Evolutionary conservation across 2,113 vertebrate genomes (phyloP), one percentile per base, ranked within the genome.

Genomic region (Anarrhichthys ocellatus): DNA sequence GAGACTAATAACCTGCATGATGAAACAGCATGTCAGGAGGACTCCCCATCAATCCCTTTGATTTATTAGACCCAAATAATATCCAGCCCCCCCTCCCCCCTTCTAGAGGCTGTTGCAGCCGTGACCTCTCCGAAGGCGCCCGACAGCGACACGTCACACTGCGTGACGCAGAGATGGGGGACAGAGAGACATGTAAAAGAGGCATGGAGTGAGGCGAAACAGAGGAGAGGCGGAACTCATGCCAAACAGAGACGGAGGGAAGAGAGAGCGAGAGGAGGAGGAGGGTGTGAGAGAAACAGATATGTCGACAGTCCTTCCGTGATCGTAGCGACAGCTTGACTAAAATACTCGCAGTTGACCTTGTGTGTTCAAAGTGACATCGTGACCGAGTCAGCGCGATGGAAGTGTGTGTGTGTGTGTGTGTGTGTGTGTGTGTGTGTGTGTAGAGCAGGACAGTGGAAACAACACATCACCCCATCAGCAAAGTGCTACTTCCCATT

Each of bases 381-480:
- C 8, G 27, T 81, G 83, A 74, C 83, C 48, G 22, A 82, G 76
- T 88, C 80, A 85, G 84, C 20, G 54, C 56, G 46, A 24, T 40
- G 77, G 11, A 54, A 78, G 72, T 78, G 48, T 48, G 15, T 73
- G 72, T 80, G 54, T 78, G 61, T 73, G 42, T 44, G 42, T 44
- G 71, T 80, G 61, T 75, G 63, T 86, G 27, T 62, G 78, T 20
- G 75, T 32, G 52, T 48, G 42, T 42, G 56, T 64, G 56, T 61
- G 56, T 42, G 63, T 74, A 13, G 27, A 27, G 69, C 36, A 62
- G 44, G 52, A 70, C 73, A 69, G 62, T 59, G 73, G 81, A 84
- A 90, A 83, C 62, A 54, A 88, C 78, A 77, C 58, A 50, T 78
- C 82, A 83, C 62, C 69, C 84, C 63, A 78, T 80, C 87, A 90